Conservation (phyloP, 92 coral and sea anemone species). For the Epizoanthus scotinus region DNA sequence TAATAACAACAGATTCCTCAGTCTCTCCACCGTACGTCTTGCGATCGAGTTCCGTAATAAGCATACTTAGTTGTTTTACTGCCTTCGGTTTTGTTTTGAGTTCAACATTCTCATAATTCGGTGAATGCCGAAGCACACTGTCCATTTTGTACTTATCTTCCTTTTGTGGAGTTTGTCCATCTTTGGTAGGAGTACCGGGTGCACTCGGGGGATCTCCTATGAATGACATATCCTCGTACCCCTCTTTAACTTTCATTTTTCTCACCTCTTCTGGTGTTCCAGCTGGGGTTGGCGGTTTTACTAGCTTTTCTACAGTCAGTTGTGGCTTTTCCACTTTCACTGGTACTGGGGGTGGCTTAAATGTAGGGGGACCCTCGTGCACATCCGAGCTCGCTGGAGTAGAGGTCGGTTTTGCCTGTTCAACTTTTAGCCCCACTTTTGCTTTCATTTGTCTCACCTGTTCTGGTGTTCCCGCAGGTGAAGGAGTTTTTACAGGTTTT, state of each 20-base stretch:
- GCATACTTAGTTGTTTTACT: constrained; percentile 30
- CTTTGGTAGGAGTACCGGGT: constrained; percentile 27
- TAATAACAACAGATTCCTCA: constrained; percentile 7
- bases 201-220: constrained; percentile 23
- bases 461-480: constrained; percentile 5
- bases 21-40: neutral
- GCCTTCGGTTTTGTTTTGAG: constrained; percentile 32
- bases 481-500: neutral
- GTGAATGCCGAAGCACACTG: constrained; percentile 38
- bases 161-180: constrained; percentile 17
- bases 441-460: constrained; percentile 14
- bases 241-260: constrained; percentile 35
- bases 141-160: constrained; percentile 24
- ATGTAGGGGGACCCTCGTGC: constrained; percentile 35
- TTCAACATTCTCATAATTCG: constrained; percentile 74
- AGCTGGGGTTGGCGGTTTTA: constrained; percentile 31
- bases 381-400: constrained; percentile 22
- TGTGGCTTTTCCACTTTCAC: constrained; percentile 21
- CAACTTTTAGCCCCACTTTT: neutral
- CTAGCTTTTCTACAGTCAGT: constrained; percentile 5
- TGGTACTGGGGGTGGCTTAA: constrained; percentile 49
- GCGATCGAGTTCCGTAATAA: constrained; percentile 27
- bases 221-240: constrained; percentile 29
- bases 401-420: neutral
- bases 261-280: constrained; percentile 30